Conservation (phyloP, 2,797 vertebrate genomes). For the Rhyacichthys aspro region DNA sequence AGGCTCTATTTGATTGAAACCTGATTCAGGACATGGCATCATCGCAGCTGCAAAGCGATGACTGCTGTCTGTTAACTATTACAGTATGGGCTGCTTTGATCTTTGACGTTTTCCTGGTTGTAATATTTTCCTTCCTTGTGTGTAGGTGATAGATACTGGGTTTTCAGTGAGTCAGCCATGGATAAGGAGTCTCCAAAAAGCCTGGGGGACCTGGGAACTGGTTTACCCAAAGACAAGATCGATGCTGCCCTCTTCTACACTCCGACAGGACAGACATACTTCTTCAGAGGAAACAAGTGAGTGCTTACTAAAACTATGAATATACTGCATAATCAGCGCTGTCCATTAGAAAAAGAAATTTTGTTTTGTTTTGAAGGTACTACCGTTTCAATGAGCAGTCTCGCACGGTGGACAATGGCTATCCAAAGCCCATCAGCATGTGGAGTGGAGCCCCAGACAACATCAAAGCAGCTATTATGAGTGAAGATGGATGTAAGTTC, state of each 20-base stretch:
- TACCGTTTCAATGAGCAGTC: slow-evolving; percentile 89
- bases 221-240: slow-evolving; percentile 86
- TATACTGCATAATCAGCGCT: no score
- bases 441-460: slow-evolving; percentile 91
- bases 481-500: slow-evolving; percentile 87
- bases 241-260: slow-evolving; percentile 91
- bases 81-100: no score
- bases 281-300: slow-evolving; percentile 90
- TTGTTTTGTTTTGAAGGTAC: slow-evolving; percentile 74
- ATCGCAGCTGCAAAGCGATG: slow-evolving; percentile 8
- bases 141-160: slow-evolving; percentile 89
- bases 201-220: slow-evolving; percentile 85
- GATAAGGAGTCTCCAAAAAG: slow-evolving; percentile 88
- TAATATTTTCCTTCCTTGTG: background rate
- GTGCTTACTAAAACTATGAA: slow-evolving; percentile 34
- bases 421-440: slow-evolving; percentile 88
- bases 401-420: slow-evolving; percentile 83
- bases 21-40: background rate
- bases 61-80: background rate
- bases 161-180: slow-evolving; percentile 87
- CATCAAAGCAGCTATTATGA: slow-evolving; percentile 87
- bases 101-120: background rate
- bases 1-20: slow-evolving; percentile 8
- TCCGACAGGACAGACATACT: slow-evolving; percentile 90
- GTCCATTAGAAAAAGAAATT: no score